phyloP scores from a whole-genome alignment of 1,140 invertebrate species.

The Agrypnia vestita region DNA sequence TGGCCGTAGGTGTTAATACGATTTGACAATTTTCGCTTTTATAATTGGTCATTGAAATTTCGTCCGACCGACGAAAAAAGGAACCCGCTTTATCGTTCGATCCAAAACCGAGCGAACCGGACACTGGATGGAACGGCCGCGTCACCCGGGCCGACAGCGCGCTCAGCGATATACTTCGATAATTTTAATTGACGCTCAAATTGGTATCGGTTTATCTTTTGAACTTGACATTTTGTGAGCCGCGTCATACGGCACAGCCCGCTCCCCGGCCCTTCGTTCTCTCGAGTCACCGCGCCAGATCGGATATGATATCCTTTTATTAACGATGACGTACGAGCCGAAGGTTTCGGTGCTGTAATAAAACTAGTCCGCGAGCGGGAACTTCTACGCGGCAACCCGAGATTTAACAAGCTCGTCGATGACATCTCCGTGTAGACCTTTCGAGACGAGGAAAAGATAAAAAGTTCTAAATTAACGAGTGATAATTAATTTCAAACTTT shows the following conservation, averaged over 20 bases:
- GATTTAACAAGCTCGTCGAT: slow-evolving; percentile 20
- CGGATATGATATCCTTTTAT: slow-evolving; percentile 42
- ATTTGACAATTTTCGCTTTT: slow-evolving; percentile 58
- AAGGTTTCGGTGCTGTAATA: neutral
- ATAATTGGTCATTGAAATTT: slow-evolving; percentile 54
- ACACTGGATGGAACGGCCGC: slow-evolving; percentile 12
- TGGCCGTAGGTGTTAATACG: slow-evolving; percentile 48
- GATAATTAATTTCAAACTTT: neutral
- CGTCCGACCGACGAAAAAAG: slow-evolving; percentile 32
- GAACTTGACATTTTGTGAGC: slow-evolving; percentile 44
- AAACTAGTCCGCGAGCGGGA: neutral
- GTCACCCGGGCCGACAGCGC: slow-evolving; percentile 44
- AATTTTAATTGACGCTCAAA: slow-evolving; percentile 59
- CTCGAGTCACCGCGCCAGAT: neutral
- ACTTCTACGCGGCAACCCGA: neutral
- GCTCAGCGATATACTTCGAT: slow-evolving; percentile 36
- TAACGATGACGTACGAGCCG: slow-evolving; percentile 34
- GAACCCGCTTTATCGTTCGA: slow-evolving; percentile 46
- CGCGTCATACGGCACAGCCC: slow-evolving; percentile 34
- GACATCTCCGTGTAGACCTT: neutral
- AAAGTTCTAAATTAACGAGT: neutral
- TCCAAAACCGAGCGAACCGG: slow-evolving; percentile 34
- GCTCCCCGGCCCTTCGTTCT: too few relatives aligned
- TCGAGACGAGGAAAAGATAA: neutral
- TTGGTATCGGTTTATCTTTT: slow-evolving; percentile 44